Base-by-base conservation (phyloP, 2,888 invertebrate genomes). In the Harpalus rubripes region DNA sequence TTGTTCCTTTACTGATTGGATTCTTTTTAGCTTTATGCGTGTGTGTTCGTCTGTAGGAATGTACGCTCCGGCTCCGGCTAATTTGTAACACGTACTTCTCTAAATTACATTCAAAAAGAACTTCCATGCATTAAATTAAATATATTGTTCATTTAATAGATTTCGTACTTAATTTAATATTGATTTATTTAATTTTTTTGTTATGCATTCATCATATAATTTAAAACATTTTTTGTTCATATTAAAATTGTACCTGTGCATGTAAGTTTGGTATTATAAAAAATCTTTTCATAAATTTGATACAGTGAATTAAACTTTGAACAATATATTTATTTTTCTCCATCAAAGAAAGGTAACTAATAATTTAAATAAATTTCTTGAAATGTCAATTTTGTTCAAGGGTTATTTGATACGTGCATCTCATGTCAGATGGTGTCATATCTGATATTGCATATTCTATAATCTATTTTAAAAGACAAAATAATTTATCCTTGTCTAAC, bases 1-100 rank as follows among this genome's bases (percentile, higher is more conserved):
- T 85, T 85, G 85, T 85, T 85, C 81, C 81, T 81, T 74, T 83
- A 26, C 61, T 85, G 85, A 85, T 85, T 85, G 85, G 85, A 76
- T 85, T 81, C 81, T 81, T 81, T 81, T 81, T 68, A 56, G 18
- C 56, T 79, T 56, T 78, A 52, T 78, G 68, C 41, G 39, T 68
- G 72, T 74, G 8, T 15, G 44, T 18, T 22, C 12, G 72, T 12
- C 61, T 26, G 44, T 39, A 58, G 56, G 18, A 59, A 74, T 32
- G 26, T n/a, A 41, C n/a, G 10, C 12, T 16, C 59, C 58, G 52
- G 61, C 58, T 78, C 41, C 76, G 61, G 44, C 61, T 84, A 76
- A 61, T 74, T 84, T 72, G 68, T 74, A 16, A 39, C 65, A 65
- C 12, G 59, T 16, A 65, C 10, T 32, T 32, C 15, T 39, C 39